Percentiles rank a stretch among this genome's conserved stretches.
phyloP scores from a whole-genome alignment of 2,113 vertebrate species.

The Trinectes maculatus region DNA sequence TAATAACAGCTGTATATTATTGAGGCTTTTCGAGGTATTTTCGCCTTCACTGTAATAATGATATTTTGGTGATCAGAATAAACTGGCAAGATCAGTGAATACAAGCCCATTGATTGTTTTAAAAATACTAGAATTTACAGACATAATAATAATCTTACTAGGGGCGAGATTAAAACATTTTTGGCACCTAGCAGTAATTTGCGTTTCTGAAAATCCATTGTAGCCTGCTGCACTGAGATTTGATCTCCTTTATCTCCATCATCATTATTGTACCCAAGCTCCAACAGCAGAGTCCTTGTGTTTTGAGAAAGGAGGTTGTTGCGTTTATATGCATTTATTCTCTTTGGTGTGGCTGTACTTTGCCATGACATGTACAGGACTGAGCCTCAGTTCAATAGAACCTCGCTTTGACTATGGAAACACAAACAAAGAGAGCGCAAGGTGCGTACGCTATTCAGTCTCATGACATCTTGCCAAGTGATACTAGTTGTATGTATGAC shows the following conservation, averaged over 20 bases:
- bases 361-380: not conserved
- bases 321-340: not conserved
- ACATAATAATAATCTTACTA: too few species aligned
- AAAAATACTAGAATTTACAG: too few species aligned
- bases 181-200: too few species aligned
- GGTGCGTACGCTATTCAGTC: constrained; percentile 29
- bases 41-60: too few species aligned
- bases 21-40: too few species aligned
- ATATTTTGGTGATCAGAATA: not conserved
- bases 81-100: too few species aligned
- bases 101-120: too few species aligned
- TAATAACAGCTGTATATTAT: too few species aligned
- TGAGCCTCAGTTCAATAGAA: not conserved
- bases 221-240: not conserved
- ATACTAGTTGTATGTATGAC: not conserved
- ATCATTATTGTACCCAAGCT: not conserved
- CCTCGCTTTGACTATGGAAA: constrained; percentile 24
- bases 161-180: too few species aligned
- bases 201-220: too few species aligned
- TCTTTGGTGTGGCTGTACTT: not conserved
- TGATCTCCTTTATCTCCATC: not conserved
- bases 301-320: not conserved
- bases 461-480: constrained; percentile 21
- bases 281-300: not conserved
- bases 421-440: constrained; percentile 26